Conservation (phyloP, 2,797 vertebrate species). For the Jordanella pulchra region DNA sequence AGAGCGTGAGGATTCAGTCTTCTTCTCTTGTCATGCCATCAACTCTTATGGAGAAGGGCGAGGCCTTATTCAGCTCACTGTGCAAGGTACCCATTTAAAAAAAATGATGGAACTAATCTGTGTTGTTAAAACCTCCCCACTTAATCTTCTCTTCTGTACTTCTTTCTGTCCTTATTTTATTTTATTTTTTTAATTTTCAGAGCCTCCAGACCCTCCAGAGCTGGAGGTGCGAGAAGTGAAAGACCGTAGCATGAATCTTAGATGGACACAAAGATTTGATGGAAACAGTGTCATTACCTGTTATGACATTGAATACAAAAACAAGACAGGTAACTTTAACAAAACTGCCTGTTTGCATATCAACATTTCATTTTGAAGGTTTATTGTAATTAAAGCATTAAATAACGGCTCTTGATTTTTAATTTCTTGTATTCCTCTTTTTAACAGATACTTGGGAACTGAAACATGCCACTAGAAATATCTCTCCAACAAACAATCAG, state of each 20-base stretch:
- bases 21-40: conserved; percentile 98
- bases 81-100: conserved; percentile 86
- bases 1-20: conserved; percentile 95
- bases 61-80: conserved; percentile 96
- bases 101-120: neutral
- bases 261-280: conserved; percentile 96
- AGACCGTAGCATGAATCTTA: conserved; percentile 95
- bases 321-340: conserved; percentile 88
- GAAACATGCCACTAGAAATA: conserved; percentile 96
- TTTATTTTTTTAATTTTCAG: conserved; percentile 66
- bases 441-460: conserved; percentile 93
- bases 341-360: neutral
- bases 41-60: conserved; percentile 97
- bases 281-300: conserved; percentile 97
- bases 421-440: neutral
- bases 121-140: neutral
- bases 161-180: conserved; percentile 3
- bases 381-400: neutral
- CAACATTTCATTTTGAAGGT: neutral
- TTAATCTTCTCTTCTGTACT: neutral
- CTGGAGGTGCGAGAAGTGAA: conserved; percentile 97
- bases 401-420: neutral
- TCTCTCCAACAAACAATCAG: conserved; percentile 97
- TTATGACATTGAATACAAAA: conserved; percentile 98
- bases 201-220: conserved; percentile 96